Evolutionary conservation across 2,797 vertebrate genomes (phyloP).

Genomic region (Gastrophryne carolinensis): DNA sequence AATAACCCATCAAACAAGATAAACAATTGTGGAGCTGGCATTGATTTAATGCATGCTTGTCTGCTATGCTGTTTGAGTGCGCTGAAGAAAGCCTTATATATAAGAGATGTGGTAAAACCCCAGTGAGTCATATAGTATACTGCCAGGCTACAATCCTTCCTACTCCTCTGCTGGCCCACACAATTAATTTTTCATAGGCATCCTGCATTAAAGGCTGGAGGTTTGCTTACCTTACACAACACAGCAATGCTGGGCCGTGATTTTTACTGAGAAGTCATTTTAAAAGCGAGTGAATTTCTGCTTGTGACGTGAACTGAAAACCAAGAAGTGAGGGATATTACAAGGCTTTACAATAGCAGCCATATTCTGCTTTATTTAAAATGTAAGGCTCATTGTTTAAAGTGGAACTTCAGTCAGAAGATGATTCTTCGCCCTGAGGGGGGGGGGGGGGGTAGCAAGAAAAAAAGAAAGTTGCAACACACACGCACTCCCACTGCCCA

Average conservation of each 20-base stretch:
- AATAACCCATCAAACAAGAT: not conserved
- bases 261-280: conserved; percentile 11
- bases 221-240: conserved; percentile 32
- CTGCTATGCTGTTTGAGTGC: conserved; percentile 11
- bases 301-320: not conserved
- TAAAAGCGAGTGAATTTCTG: not conserved
- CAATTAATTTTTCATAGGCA: conserved; percentile 31
- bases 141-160: conserved; percentile 11
- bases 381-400: no score
- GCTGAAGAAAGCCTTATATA: conserved; percentile 20
- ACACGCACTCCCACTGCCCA: no score
- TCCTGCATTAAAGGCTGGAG: conserved; percentile 27
- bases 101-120: conserved; percentile 16
- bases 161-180: conserved; percentile 10
- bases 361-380: no score
- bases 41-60: not conserved
- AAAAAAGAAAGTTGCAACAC: no score
- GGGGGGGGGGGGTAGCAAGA: no score
- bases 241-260: conserved; percentile 23
- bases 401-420: no score
- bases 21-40: not conserved
- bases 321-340: not conserved
- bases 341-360: no score
- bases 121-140: conserved; percentile 15
- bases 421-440: no score